phyloP scores from a whole-genome alignment of 2,113 vertebrate species.

The Bucco capensis region DNA sequence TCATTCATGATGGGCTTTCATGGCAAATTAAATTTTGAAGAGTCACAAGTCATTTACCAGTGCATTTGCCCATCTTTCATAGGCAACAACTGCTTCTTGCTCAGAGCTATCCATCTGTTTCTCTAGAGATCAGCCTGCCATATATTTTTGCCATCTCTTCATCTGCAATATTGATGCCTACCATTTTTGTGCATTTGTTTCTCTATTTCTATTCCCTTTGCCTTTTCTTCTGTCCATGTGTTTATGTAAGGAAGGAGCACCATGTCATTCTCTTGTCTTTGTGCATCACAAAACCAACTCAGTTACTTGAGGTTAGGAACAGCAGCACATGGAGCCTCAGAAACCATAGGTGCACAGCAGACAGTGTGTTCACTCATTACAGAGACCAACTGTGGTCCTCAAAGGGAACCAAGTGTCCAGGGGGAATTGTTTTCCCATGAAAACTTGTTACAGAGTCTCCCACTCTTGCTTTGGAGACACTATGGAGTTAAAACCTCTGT shows the following conservation, averaged over 20 bases:
- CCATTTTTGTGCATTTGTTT: constrained; percentile 20
- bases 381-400: not conserved
- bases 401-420: not conserved
- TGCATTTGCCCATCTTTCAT: constrained; percentile 10
- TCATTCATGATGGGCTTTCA: constrained; percentile 39
- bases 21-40: constrained; percentile 56
- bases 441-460: not conserved
- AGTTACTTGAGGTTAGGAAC: not conserved
- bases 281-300: not conserved
- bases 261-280: not conserved
- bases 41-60: constrained; percentile 40
- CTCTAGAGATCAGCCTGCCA: not conserved
- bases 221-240: not conserved
- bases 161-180: constrained; percentile 29
- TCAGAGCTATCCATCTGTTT: constrained; percentile 30
- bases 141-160: not conserved
- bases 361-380: not conserved
- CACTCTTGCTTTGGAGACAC: not conserved
- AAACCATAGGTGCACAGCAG: not conserved
- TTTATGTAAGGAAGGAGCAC: not conserved
- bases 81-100: constrained; percentile 6
- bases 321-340: not conserved
- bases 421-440: not conserved
- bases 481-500: not conserved
- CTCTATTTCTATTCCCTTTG: not conserved